Conservation (phyloP, 2,797 vertebrate species). For the Sebastolobus alascanus region DNA sequence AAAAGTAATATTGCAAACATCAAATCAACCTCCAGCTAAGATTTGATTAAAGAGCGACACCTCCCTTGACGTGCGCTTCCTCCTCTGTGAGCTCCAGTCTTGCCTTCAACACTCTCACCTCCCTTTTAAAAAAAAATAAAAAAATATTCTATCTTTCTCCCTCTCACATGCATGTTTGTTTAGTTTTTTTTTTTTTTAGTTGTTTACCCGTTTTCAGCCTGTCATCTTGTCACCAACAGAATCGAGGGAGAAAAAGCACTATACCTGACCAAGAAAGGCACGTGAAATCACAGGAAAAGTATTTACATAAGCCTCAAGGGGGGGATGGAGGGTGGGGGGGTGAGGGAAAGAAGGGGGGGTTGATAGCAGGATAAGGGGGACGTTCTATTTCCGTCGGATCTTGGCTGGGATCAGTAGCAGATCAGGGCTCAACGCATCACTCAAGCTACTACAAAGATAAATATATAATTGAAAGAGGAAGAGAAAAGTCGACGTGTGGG, state of each 20-base stretch:
- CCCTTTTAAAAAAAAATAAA: not conserved
- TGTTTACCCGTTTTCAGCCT: conserved; percentile 47
- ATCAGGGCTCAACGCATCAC: conserved; percentile 54
- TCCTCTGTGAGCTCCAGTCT: conserved; percentile 21
- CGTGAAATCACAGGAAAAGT: conserved; percentile 40
- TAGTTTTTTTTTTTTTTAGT: not conserved
- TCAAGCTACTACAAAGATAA: conserved; percentile 66
- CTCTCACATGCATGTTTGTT: not conserved
- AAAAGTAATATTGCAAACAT: conserved; percentile 62
- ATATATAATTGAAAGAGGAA: conserved; percentile 68
- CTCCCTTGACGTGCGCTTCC: conserved; percentile 29
- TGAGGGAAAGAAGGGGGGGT: not conserved
- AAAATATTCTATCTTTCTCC: not conserved
- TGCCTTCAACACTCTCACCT: not conserved
- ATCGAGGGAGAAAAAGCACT: conserved; percentile 1
- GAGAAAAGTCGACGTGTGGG: conserved; percentile 27
- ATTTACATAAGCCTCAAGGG: conserved; percentile 66
- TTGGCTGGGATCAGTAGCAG: conserved; percentile 60
- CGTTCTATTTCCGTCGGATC: conserved; percentile 64
- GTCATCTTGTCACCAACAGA: conserved; percentile 26
- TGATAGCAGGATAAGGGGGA: conserved; percentile 53
- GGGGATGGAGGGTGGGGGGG: not conserved
- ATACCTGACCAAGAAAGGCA: conserved; percentile 35
- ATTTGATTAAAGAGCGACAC: conserved; percentile 67
- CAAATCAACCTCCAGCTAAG: conserved; percentile 70